Conservation (phyloP, 1,140 invertebrate genomes). For the Heliothis virescens region DNA sequence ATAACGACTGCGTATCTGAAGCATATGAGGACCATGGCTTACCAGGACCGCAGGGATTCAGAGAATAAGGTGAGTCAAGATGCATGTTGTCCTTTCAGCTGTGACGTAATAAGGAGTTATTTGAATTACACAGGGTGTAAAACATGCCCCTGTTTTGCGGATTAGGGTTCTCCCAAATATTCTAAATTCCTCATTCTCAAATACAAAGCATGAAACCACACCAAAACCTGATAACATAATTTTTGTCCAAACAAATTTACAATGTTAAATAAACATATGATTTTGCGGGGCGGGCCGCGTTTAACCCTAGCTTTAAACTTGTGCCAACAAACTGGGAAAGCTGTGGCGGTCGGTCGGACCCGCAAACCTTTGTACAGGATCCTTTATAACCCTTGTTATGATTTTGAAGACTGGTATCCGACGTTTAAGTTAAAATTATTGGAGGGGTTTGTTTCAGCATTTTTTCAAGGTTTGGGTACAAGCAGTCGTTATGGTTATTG, state of each 20-base stretch:
- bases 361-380: conserved; percentile 69
- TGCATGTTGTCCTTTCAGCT: conserved; percentile 21
- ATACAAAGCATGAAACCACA: conserved; percentile 37
- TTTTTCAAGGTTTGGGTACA: neutral
- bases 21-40: conserved; percentile 90
- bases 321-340: conserved; percentile 70
- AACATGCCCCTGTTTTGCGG: neutral
- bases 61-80: conserved; percentile 86
- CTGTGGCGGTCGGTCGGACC: conserved; percentile 63
- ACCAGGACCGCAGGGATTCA: conserved; percentile 87
- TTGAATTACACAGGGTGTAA: neutral
- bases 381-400: conserved; percentile 70
- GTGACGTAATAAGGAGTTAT: neutral
- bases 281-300: conserved; percentile 65
- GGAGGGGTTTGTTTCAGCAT: conserved; percentile 8
- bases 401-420: conserved; percentile 58
- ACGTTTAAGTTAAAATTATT: conserved; percentile 47
- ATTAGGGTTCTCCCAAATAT: conserved; percentile 33
- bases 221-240: conserved; percentile 42
- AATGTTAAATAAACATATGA: conserved; percentile 66
- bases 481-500: neutral
- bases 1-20: conserved; percentile 95
- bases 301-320: conserved; percentile 75
- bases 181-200: conserved; percentile 33
- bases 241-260: conserved; percentile 66